Base-by-base conservation (phyloP, 2,888 invertebrate genomes). In the Herminia tarsipennalis region DNA sequence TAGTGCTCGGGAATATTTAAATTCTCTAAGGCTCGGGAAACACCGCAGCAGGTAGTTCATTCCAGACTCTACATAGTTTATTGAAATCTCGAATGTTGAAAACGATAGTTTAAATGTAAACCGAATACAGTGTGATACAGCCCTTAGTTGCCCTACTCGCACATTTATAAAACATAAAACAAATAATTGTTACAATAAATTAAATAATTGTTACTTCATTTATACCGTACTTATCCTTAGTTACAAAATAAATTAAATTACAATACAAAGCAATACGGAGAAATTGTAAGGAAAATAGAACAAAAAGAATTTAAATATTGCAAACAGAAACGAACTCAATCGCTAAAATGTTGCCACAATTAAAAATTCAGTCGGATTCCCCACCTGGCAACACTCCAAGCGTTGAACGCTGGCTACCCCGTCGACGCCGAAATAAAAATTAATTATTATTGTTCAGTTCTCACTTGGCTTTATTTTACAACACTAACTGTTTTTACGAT, bases 321-420 rank as follows among this genome's bases (percentile, higher is more conserved):
- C 50, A 54, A 48, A 51, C 45, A 60, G 49, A 47, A 54, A 50
- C 54, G 57, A 64, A 65, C 65, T 67, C 63, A 63, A 66, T 70
- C 64, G 58, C 49, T 55, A 49, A 59, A 69, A 69, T 65, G 60
- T 68, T 67, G 69, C 63, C 61, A 67, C 69, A 72, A 65, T 70
- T 67, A 72, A 72, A 73, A 67, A 66, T 56, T 57, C 64, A 51
- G 57, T 69, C 49, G 46, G 32, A 53, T 55, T 57, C 35, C 51
- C 48, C 46, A 49, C 47, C 63, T 73, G 72, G 72, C 72, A 72
- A 57, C 60, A 66, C 57, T 67, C 72, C 72, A 73, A 70, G 56
- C 55, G 58, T 59, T 58, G 56, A 64, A 54, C 38, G 56, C 52
- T 61, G 66, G 59, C 59, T 59, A 58, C 46, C 49, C 51, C 35